phyloP scores from a whole-genome alignment of 2,797 vertebrate species.

The Leuciscus waleckii region DNA sequence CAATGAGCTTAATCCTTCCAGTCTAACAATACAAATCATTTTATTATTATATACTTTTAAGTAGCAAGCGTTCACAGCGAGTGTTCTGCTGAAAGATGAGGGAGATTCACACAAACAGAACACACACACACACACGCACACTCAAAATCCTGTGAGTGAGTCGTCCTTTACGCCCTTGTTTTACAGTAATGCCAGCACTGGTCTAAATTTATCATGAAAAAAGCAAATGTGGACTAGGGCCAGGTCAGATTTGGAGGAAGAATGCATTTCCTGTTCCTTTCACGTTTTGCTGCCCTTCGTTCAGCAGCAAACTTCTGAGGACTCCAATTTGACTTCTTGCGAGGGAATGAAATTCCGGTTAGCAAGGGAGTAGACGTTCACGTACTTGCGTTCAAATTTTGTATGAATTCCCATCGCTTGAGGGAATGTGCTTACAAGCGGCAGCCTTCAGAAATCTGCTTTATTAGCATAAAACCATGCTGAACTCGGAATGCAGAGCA shows the following conservation, averaged over 20 bases:
- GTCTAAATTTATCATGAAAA: slow-evolving; percentile 43
- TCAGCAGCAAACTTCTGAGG: not conserved
- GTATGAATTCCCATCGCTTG: slow-evolving; percentile 19
- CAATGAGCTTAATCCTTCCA: not conserved
- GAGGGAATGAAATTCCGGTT: not conserved
- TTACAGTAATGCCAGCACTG: slow-evolving; percentile 16
- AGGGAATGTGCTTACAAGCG: slow-evolving; percentile 31
- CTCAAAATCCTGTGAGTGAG: slow-evolving; percentile 13
- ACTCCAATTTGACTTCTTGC: slow-evolving; percentile 5
- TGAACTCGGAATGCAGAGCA: slow-evolving; percentile 37
- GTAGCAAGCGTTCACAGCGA: not conserved
- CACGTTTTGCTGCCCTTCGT: slow-evolving; percentile 5
- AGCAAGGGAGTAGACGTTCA: not conserved
- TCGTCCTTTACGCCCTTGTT: slow-evolving; percentile 27
- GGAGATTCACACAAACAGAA: not conserved
- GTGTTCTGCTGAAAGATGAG: slow-evolving; percentile 11
- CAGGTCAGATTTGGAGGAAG: slow-evolving; percentile 44
- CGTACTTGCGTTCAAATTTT: slow-evolving; percentile 27
- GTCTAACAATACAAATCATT: not conserved
- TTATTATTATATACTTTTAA: not conserved
- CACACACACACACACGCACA: not conserved
- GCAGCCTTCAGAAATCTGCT: slow-evolving; percentile 38
- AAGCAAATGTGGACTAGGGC: slow-evolving; percentile 40
- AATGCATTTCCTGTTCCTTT: slow-evolving; percentile 42
- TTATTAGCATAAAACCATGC: slow-evolving; percentile 47